Conservation (phyloP, 2,888 invertebrate genomes). For the Busseola fusca region DNA sequence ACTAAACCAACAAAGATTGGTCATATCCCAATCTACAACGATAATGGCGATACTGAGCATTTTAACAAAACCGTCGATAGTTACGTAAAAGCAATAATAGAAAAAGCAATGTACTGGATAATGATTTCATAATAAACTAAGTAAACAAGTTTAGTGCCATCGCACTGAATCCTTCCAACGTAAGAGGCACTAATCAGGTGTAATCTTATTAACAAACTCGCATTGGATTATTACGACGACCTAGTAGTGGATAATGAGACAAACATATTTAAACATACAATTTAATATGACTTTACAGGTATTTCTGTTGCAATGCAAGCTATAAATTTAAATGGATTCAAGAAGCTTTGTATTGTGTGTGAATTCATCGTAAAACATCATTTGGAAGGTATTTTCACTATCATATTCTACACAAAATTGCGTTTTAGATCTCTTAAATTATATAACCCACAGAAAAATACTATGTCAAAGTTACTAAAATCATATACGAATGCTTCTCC, state of each 20-base stretch:
- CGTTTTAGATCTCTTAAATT: slow-evolving; percentile 12
- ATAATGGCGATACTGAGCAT: not conserved
- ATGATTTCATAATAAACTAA: slow-evolving; percentile 32
- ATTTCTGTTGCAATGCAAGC: slow-evolving; percentile 33
- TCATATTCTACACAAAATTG: not conserved
- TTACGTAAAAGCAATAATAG: slow-evolving; percentile 4
- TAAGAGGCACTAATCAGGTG: slow-evolving; percentile 74
- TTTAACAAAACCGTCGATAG: not conserved
- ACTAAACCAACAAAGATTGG: not conserved
- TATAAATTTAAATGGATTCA: slow-evolving; percentile 31
- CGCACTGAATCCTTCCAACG: slow-evolving; percentile 80
- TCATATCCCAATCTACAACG: not conserved
- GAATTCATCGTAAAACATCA: not conserved
- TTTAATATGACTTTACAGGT: slow-evolving; percentile 35
- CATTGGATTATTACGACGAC: slow-evolving; percentile 51
- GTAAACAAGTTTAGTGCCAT: slow-evolving; percentile 66
- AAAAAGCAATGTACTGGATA: not conserved
- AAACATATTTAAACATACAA: slow-evolving; percentile 39
- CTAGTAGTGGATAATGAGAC: slow-evolving; percentile 52
- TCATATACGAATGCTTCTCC: slow-evolving; percentile 78
- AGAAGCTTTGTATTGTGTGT: slow-evolving; percentile 18
- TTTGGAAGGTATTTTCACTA: not conserved
- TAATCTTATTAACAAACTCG: slow-evolving; percentile 78
- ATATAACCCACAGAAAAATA: slow-evolving; percentile 32
- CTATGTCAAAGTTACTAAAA: slow-evolving; percentile 67